Conservation (phyloP, 2,797 vertebrate genomes). For the Myotis myotis region DNA sequence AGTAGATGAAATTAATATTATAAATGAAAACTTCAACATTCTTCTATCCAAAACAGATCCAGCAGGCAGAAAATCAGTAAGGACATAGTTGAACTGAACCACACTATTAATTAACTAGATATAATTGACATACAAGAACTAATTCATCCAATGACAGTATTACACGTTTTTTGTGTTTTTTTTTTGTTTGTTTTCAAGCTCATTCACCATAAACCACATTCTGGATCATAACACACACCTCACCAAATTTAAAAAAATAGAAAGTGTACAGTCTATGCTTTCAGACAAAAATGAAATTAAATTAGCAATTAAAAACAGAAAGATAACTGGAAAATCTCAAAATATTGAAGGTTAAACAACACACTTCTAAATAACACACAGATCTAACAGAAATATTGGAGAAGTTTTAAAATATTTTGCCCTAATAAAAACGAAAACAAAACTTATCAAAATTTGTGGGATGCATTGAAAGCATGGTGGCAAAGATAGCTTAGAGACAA, state of each 20-base stretch:
- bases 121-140: neutral
- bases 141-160: neutral
- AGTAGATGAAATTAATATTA: neutral
- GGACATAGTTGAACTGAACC: neutral
- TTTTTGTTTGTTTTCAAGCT: neutral
- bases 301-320: neutral
- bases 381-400: neutral
- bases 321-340: neutral
- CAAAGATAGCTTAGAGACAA: neutral
- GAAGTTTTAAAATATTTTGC: neutral
- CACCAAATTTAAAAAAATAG: neutral
- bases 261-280: neutral
- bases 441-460: neutral
- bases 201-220: neutral
- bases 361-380: neutral
- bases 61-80: neutral
- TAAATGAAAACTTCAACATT: neutral
- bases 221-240: neutral
- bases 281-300: neutral
- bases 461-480: neutral
- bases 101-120: neutral
- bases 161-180: neutral
- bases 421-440: neutral
- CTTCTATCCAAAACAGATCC: neutral
- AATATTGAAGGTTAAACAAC: neutral